Conservation (phyloP, 2,888 invertebrate species). For the Cataglyphis rosenhaueri region DNA sequence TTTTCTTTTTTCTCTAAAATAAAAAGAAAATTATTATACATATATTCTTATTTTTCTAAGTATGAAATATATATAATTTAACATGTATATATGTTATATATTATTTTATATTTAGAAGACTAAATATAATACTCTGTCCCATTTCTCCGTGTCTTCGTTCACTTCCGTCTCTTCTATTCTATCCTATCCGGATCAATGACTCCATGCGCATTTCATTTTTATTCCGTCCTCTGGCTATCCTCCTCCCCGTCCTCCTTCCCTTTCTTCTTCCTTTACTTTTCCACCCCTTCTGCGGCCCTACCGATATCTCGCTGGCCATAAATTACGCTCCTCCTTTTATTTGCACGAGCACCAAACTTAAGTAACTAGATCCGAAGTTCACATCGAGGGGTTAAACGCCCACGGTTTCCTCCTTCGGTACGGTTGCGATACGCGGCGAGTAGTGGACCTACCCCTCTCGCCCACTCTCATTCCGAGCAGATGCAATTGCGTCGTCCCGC, state of each 20-base stretch:
- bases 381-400: conserved; percentile 73
- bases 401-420: conserved; percentile 63
- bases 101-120: neutral
- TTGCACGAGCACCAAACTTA: conserved; percentile 72
- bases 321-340: conserved; percentile 74
- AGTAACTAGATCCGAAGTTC: conserved; percentile 74
- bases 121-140: neutral
- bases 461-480: conserved; percentile 73
- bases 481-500: conserved; percentile 79
- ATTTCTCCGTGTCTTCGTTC: conserved; percentile 24
- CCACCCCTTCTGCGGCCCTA: conserved; percentile 40
- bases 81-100: neutral
- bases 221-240: conserved; percentile 39
- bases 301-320: conserved; percentile 64
- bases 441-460: conserved; percentile 50
- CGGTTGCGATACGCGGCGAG: conserved; percentile 51
- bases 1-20: neutral
- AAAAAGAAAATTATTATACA: neutral
- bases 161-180: conserved; percentile 20
- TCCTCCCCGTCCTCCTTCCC: neutral
- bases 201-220: conserved; percentile 44
- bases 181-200: conserved; percentile 45
- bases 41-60: neutral
- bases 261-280: neutral
- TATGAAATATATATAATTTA: neutral